phyloP scores from a whole-genome alignment of 1,140 invertebrate genomes.

The Atta cephalotes region DNA sequence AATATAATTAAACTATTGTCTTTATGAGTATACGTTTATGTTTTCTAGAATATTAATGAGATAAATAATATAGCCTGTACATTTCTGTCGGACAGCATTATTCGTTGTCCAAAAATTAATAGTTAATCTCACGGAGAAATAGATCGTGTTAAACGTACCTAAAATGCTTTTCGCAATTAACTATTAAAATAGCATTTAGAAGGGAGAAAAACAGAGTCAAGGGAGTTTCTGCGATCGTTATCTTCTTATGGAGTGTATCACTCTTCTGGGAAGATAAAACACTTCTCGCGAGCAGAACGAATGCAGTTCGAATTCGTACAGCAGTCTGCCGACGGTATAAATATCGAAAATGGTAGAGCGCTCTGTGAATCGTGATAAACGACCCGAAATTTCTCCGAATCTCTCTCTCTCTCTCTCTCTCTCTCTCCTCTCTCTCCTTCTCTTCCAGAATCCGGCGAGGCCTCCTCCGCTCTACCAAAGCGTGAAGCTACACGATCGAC shows the following conservation, averaged over 20 bases:
- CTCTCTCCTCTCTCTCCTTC: not conserved
- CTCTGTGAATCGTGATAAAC: conserved; percentile 60
- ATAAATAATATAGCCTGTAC: not conserved
- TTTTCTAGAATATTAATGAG: not conserved
- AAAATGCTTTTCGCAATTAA: conserved; percentile 2
- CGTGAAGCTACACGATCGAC: conserved; percentile 70
- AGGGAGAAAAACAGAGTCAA: not conserved
- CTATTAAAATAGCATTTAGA: conserved; percentile 19
- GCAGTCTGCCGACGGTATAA: conserved; percentile 35
- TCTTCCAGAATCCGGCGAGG: conserved; percentile 2
- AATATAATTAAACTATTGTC: not conserved
- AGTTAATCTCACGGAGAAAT: conserved; percentile 21
- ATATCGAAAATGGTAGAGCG: conserved; percentile 58
- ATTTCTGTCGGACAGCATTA: not conserved
- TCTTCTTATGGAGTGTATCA: conserved; percentile 18
- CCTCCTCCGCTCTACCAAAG: conserved; percentile 35
- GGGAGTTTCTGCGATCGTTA: conserved; percentile 25
- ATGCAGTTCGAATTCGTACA: conserved; percentile 48
- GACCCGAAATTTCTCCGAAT: conserved; percentile 57
- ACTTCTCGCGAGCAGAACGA: conserved; percentile 33
- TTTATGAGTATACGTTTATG: not conserved
- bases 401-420: not conserved
- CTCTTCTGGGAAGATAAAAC: conserved; percentile 53
- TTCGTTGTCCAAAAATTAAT: not conserved
- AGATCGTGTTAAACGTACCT: conserved; percentile 9